A percentile compares a stretch with the other conserved stretches of the same genome.
Conservation (phyloP, 1,140 invertebrate species). For the Callitettix versicolor region DNA sequence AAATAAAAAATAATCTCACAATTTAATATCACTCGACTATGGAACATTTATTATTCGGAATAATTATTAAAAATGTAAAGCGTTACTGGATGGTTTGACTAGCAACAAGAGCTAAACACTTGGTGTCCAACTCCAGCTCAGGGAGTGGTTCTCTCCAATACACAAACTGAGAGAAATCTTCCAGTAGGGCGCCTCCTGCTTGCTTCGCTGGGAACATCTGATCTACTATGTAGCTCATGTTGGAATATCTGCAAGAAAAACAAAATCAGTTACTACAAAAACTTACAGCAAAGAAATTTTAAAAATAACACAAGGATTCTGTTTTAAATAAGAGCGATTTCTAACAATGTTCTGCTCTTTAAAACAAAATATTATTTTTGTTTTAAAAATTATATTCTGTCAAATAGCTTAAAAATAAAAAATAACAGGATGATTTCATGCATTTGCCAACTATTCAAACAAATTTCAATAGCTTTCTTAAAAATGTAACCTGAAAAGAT, state of each 20-base stretch:
- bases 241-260: conserved; percentile 80
- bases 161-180: conserved; percentile 79
- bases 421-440: too few species aligned
- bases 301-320: too few species aligned
- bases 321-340: too few species aligned
- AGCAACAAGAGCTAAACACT: neutral
- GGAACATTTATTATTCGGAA: neutral
- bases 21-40: neutral
- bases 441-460: too few species aligned
- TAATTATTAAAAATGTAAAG: neutral
- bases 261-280: too few species aligned
- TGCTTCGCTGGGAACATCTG: conserved; percentile 78
- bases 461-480: too few species aligned
- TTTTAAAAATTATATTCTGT: too few species aligned
- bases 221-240: conserved; percentile 87
- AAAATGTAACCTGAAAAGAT: too few species aligned
- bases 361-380: too few species aligned
- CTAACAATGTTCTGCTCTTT: too few species aligned
- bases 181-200: conserved; percentile 49
- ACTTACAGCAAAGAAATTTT: too few species aligned
- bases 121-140: conserved; percentile 19
- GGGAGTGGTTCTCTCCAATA: conserved; percentile 86
- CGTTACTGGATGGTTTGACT: neutral
- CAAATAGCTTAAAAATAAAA: too few species aligned
- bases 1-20: neutral